A percentile compares a stretch with the other conserved stretches of the same genome.
These are phyloP conservation scores for Caenorhabditis imperialis DNA, from an alignment of 2,888 invertebrate genomes.

Conservation along the genomic window DNA sequence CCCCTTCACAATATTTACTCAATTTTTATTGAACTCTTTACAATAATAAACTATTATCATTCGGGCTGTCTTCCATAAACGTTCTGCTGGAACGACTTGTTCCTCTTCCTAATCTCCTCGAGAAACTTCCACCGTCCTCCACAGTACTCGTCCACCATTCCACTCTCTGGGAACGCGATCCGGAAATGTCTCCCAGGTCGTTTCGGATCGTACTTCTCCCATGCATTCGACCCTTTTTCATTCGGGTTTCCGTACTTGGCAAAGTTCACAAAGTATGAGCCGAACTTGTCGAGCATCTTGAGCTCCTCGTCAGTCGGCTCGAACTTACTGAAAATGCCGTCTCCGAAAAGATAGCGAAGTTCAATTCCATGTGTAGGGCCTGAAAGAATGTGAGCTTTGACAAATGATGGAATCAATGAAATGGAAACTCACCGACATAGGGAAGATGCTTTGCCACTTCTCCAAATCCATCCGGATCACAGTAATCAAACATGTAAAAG, in stretches of 20 bases:
- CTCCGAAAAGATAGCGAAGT: constrained; percentile 66
- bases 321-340: constrained; percentile 64
- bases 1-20: neutral
- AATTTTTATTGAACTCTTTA: too few species aligned
- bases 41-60: too few species aligned
- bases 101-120: constrained; percentile 29
- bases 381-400: too few species aligned
- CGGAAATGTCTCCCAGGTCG: constrained; percentile 36
- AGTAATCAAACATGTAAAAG: constrained; percentile 33
- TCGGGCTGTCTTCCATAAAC: constrained; percentile 25
- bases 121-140: constrained; percentile 32
- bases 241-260: constrained; percentile 61
- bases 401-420: neutral
- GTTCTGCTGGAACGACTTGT: constrained; percentile 20
- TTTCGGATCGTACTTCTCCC: constrained; percentile 26
- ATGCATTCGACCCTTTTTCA: constrained; percentile 5
- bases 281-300: constrained; percentile 60
- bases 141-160: constrained; percentile 33
- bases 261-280: constrained; percentile 60
- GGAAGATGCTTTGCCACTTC: constrained; percentile 14
- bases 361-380: constrained; percentile 63
- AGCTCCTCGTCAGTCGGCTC: constrained; percentile 60
- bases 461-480: too few species aligned
- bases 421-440: constrained; percentile 16
- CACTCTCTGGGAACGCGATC: constrained; percentile 22